A percentile compares a stretch with the other conserved stretches of the same genome.
Evolutionary conservation across 2,888 invertebrate species (phyloP).

Genomic region (Microctonus brassicae): DNA sequence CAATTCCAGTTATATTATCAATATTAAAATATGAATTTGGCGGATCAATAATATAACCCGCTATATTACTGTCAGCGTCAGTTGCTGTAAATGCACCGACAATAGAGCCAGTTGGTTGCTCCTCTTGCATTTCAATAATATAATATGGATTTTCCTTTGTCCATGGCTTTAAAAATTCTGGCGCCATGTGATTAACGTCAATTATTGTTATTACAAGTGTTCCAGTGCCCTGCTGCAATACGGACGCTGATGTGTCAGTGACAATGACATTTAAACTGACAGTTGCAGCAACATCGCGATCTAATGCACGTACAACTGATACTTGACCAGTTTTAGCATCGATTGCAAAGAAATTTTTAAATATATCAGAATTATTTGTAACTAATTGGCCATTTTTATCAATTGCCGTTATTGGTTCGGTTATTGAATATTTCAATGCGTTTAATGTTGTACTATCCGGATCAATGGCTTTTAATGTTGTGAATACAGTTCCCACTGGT

Average conservation of each 20-base stretch:
- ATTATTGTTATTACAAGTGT: slow-evolving; percentile 75
- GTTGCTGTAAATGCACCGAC: slow-evolving; percentile 83
- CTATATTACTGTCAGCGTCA: slow-evolving; percentile 87
- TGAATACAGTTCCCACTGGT: slow-evolving; percentile 78
- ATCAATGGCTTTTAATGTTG: slow-evolving; percentile 82
- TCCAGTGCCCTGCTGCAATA: slow-evolving; percentile 82
- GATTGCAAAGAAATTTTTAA: slow-evolving; percentile 77
- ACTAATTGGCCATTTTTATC: slow-evolving; percentile 88
- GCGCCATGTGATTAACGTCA: slow-evolving; percentile 75
- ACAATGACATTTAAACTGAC: slow-evolving; percentile 85
- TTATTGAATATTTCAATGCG: slow-evolving; percentile 77
- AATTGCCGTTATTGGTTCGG: slow-evolving; percentile 82
- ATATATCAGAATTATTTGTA: slow-evolving; percentile 61
- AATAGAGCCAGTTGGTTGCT: slow-evolving; percentile 84
- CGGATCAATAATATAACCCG: slow-evolving; percentile 79
- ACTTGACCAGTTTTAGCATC: slow-evolving; percentile 76
- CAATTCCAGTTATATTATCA: slow-evolving; percentile 84
- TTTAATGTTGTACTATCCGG: slow-evolving; percentile 82
- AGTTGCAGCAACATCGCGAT: slow-evolving; percentile 80
- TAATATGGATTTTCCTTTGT: slow-evolving; percentile 76
- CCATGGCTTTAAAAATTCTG: slow-evolving; percentile 81
- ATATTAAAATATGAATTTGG: slow-evolving; percentile 84
- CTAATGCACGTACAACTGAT: slow-evolving; percentile 75
- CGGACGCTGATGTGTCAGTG: slow-evolving; percentile 84
- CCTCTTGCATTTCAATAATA: slow-evolving; percentile 81